Evolutionary conservation across 2,888 invertebrate species (phyloP).

Genomic region (Mythimna impura): DNA sequence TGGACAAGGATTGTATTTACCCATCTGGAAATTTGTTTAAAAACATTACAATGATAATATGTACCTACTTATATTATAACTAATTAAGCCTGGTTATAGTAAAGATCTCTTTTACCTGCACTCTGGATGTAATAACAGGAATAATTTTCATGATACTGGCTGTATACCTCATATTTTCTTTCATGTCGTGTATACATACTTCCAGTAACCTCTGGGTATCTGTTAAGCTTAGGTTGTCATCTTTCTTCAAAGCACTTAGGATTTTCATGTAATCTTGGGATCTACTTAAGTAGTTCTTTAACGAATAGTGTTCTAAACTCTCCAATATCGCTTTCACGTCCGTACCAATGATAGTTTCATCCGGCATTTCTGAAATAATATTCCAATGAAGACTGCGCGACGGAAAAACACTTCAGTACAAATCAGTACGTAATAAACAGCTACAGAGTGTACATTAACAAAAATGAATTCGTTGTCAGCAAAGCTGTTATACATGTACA

Average conservation of each 20-base stretch:
- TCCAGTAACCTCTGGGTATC: slow-evolving; percentile 71
- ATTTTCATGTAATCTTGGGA: slow-evolving; percentile 69
- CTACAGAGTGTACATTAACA: slow-evolving; percentile 1
- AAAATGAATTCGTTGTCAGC: slow-evolving; percentile 10
- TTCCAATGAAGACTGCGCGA: slow-evolving; percentile 10
- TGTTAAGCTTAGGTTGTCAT: slow-evolving; percentile 55
- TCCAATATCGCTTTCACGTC: slow-evolving; percentile 69
- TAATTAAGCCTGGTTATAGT: not conserved
- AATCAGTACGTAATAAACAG: slow-evolving; percentile 4
- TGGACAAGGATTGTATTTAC: slow-evolving; percentile 56
- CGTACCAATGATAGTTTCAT: slow-evolving; percentile 58
- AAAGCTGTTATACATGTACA: slow-evolving; percentile 13
- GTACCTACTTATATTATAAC: not conserved
- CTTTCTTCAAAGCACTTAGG: slow-evolving; percentile 68
- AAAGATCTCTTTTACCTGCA: slow-evolving; percentile 71
- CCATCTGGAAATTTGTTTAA: slow-evolving; percentile 60
- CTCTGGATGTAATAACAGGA: slow-evolving; percentile 71
- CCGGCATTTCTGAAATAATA: slow-evolving; percentile 74
- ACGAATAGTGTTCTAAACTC: slow-evolving; percentile 69
- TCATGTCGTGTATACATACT: slow-evolving; percentile 74
- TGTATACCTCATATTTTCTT: slow-evolving; percentile 72
- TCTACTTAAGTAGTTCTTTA: slow-evolving; percentile 60
- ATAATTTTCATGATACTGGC: slow-evolving; percentile 72
- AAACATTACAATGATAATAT: slow-evolving; percentile 20
- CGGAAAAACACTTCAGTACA: not conserved